Base-by-base conservation (phyloP, 2,113 vertebrate genomes). In the Nothocercus julius region DNA sequence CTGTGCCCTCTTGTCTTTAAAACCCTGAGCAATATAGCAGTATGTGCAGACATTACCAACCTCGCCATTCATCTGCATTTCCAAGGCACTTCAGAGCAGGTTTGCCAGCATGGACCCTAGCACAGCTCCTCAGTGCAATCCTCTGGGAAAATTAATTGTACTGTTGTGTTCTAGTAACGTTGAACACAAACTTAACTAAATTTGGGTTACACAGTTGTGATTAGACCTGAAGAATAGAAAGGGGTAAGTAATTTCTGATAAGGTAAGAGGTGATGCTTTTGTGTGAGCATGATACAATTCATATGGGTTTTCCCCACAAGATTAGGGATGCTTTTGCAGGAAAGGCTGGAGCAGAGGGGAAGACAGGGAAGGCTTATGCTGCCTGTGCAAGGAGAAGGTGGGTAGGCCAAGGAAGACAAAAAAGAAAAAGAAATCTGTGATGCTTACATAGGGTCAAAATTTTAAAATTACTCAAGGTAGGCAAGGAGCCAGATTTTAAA, bases 21-120 rank as follows among this genome's bases (percentile, higher is more conserved):
- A 54, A 28, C 24, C 24, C 45, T 93, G 80, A 83, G 83, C 93
- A 38, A 93, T 95, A 86, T 0, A 86, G 66, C 59, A 81, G 64
- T 38, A 19, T 81, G 69, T 88, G 69, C n/a, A 80, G 67, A 47
- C 25, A 3, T 4, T 47, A n/a, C 64, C 76, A 72, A 72, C 64
- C 77, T 90, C 21, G 8, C 1, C 2, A 30, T 72, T 84, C 45
- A 20, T 19, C 79, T 63, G 84, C 32, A 67, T 86, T 76, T 36
- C 36, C 27, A 36, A 74, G 64, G 28, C 22, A 5, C 40, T 53
- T 12, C 18, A 49, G 80, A 78, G 1, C 1, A 72, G 53, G 9
- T 69, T 66, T 56, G 2, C 4, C 73, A 88, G 68, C 38, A 5
- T 1, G 3, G 5, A 62, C 45, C 59, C 27, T 40, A 20, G 27